These are phyloP conservation scores for Phengaris arion DNA, from an alignment of 2,888 invertebrate species.

Conservation along the genomic window DNA sequence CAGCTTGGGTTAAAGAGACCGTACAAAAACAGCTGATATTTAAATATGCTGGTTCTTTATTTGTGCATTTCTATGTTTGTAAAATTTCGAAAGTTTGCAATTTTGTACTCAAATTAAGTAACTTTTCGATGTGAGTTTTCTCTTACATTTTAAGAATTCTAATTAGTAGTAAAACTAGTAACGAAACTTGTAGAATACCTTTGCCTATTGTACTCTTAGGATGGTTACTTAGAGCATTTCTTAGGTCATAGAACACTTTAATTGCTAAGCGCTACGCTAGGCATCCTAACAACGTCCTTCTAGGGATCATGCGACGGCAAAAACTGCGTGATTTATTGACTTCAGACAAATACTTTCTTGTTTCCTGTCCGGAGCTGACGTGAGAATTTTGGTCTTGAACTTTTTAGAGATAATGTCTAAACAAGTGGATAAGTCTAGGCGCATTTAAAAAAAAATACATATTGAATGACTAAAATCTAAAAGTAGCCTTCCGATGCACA, in stretches of 20 bases:
- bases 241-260: conserved; percentile 1
- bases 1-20: not conserved
- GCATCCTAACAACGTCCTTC: conserved; percentile 17
- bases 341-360: not conserved
- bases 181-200: not conserved
- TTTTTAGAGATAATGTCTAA: not conserved
- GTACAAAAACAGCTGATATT: not conserved
- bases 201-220: conserved; percentile 29
- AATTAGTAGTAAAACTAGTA: not conserved
- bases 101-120: not conserved
- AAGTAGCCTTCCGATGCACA: no score
- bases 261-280: conserved; percentile 21
- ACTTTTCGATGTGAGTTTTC: not conserved
- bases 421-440: not conserved
- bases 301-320: not conserved
- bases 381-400: conserved; percentile 1
- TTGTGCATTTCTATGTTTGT: no score
- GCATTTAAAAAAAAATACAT: no score
- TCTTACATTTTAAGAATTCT: not conserved
- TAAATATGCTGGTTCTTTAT: no score
- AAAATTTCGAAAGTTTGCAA: no score
- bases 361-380: not conserved
- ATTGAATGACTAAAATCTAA: no score
- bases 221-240: conserved; percentile 13
- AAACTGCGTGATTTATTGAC: conserved; percentile 23